A percentile compares a stretch with the other conserved stretches of the same genome.
These are phyloP conservation scores for Aplodontia rufa DNA, from an alignment of 2,113 vertebrate species.

Conservation along the genomic window DNA sequence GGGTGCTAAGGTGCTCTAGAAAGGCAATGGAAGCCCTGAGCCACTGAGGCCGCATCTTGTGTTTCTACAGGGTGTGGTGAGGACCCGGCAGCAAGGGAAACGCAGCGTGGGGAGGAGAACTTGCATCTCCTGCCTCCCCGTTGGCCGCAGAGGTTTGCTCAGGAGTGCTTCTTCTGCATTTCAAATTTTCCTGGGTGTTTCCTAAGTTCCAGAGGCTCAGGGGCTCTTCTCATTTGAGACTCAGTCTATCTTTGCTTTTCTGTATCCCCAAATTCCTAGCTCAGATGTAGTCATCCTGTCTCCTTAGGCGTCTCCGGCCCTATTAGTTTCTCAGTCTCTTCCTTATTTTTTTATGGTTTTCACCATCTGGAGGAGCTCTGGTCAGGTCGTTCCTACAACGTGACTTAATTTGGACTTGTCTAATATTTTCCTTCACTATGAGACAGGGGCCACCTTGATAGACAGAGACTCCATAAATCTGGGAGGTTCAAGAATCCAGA, in stretches of 20 bases:
- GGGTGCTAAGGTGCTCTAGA: neutral
- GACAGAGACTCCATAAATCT: neutral
- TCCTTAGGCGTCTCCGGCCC: neutral
- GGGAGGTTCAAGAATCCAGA: neutral
- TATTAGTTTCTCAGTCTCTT: neutral
- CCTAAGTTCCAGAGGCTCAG: no score
- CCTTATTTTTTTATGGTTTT: neutral
- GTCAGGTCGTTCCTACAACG: neutral
- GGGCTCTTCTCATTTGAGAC: no score
- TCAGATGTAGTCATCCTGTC: neutral
- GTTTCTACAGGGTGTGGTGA: neutral
- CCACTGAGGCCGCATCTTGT: neutral
- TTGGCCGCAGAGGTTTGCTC: neutral
- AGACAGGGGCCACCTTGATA: neutral
- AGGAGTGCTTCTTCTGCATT: no score
- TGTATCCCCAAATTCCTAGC: no score
- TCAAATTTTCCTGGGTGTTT: no score
- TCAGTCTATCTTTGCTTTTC: no score
- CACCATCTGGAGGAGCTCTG: neutral
- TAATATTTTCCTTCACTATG: neutral
- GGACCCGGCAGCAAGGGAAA: neutral
- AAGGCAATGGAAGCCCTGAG: neutral
- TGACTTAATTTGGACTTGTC: neutral
- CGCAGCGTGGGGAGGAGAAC: neutral
- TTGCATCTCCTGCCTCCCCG: rapidly evolving